Conservation (phyloP, 37 sponge, comb jelly and placozoan species). For the Tethya wilhelma region DNA sequence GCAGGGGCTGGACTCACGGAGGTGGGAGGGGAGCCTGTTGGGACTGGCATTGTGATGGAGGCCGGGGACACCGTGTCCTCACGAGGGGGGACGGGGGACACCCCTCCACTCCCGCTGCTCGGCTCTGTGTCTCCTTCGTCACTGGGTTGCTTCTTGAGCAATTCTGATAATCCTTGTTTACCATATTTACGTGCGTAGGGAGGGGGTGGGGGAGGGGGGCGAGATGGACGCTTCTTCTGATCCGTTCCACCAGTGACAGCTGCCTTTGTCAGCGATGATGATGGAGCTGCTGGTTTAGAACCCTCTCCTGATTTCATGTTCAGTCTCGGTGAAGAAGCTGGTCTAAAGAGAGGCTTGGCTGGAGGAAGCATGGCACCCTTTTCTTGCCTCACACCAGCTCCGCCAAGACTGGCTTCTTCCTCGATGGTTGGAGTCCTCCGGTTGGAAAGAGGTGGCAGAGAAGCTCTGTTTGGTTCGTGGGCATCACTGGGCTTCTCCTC, state of each 20-base stretch:
- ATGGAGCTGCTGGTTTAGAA: not conserved
- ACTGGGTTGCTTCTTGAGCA: not conserved
- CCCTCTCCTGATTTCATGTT: not conserved
- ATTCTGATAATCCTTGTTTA: not conserved
- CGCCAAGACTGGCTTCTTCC: too few species aligned
- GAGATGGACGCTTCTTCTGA: not conserved
- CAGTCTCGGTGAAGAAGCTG: conserved; percentile 9
- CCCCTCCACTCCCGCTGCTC: not conserved
- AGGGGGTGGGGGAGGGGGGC: conserved; percentile 51
- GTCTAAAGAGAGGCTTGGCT: conserved; percentile 9
- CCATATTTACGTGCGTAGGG: conserved; percentile 27
- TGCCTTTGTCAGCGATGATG: not conserved
- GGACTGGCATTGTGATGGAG: not conserved
- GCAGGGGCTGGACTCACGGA: not conserved
- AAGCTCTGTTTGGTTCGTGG: too few species aligned
- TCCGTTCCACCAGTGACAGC: not conserved
- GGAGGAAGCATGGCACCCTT: not conserved
- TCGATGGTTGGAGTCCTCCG: too few species aligned
- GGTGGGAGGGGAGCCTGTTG: not conserved
- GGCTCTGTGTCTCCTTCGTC: not conserved
- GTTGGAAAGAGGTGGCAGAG: too few species aligned
- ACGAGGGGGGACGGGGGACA: not conserved
- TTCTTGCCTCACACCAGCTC: not conserved
- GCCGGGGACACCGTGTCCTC: not conserved
- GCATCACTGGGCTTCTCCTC: too few species aligned